Percentiles rank a stretch among this genome's conserved stretches.
Evolutionary conservation across 2,113 vertebrate genomes (phyloP).

Genomic region (Ascaphus truei): DNA sequence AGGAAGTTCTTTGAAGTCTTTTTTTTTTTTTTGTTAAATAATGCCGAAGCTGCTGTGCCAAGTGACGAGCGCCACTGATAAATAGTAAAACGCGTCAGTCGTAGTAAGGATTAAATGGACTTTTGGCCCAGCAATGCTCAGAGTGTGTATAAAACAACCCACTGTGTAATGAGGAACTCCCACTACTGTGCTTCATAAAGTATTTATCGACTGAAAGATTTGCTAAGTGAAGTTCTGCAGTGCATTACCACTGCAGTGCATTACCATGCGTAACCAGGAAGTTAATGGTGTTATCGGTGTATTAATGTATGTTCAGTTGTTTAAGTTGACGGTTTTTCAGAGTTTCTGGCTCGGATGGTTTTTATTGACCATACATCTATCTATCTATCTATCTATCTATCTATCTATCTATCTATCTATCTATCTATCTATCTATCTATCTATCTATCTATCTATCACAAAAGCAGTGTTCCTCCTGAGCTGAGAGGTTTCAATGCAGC

Average conservation of each 20-base stretch:
- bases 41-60: neutral
- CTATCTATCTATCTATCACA: too few species aligned
- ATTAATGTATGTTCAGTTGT: too few species aligned
- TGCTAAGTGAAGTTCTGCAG: neutral
- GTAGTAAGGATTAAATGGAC: neutral
- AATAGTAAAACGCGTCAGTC: neutral
- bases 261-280: neutral
- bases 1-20: neutral
- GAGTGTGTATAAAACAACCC: neutral
- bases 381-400: too few species aligned
- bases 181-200: neutral
- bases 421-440: too few species aligned
- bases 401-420: too few species aligned
- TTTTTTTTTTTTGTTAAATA: neutral
- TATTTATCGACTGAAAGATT: constrained; percentile 1
- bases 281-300: neutral
- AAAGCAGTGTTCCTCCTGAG: too few species aligned
- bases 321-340: too few species aligned
- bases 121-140: neutral
- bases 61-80: neutral
- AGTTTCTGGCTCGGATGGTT: too few species aligned
- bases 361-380: too few species aligned
- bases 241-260: neutral
- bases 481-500: too few species aligned
- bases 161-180: neutral